phyloP scores from a whole-genome alignment of 2,888 invertebrate species.

The Calameuta idolon region DNA sequence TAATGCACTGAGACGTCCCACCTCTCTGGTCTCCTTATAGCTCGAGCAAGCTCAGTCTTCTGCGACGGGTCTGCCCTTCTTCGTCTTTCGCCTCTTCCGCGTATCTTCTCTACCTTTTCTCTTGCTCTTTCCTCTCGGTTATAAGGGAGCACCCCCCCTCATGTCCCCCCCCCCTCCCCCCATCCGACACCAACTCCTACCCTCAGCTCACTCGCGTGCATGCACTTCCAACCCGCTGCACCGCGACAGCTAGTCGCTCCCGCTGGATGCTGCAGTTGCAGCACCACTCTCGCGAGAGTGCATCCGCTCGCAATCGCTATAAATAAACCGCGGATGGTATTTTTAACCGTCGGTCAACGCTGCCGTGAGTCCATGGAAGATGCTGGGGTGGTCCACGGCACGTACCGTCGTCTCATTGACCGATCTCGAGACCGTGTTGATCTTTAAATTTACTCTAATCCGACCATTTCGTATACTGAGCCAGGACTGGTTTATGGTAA shows the following conservation, averaged over 20 bases:
- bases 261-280: not conserved
- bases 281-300: not conserved
- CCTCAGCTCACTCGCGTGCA: not conserved
- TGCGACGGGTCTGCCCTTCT: not conserved
- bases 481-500: not conserved
- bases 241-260: not conserved
- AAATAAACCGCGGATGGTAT: not conserved
- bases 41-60: not conserved
- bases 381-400: not conserved
- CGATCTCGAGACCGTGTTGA: not conserved
- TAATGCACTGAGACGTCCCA: constrained; percentile 46
- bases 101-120: constrained; percentile 7
- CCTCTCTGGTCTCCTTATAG: constrained; percentile 10
- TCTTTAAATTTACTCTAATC: no score
- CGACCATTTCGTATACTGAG: not conserved
- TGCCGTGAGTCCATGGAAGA: not conserved
- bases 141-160: not conserved
- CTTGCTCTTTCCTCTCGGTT: not conserved
- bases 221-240: not conserved
- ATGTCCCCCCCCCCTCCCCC: not conserved
- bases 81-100: not conserved
- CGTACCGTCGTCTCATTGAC: not conserved
- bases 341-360: not conserved
- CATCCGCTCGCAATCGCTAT: not conserved
- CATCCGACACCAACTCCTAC: not conserved